Base-by-base conservation (phyloP, 2,888 invertebrate genomes). In the Acronicta alni region DNA sequence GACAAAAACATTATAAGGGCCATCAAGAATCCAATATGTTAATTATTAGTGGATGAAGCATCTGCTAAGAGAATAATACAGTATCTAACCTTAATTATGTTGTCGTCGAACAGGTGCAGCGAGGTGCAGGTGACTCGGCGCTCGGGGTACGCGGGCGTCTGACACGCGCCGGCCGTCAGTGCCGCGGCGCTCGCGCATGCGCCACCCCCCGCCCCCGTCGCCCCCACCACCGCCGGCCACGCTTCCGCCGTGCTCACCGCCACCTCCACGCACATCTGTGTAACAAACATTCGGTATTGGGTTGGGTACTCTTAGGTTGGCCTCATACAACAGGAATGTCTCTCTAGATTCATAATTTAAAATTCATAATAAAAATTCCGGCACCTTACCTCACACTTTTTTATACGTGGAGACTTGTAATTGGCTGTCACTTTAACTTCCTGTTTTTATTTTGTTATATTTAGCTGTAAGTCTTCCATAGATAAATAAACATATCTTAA, bases 191-290 rank as follows among this genome's bases (percentile, higher is more conserved):
- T 9, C 7, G 26, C 3, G 26, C 26, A 9, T 9, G 26, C 26
- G 9, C 26, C 26, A 2, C 26, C 26, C 26, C 1, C 26, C 1
- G 9, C 26, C 26, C 26, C 20, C 7, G 49, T 43, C 3, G 4
- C 12, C 8, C 53, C 20, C 30, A 16, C 9, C 32, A 14, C 10
- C 6, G 9, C 1, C 0, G 85, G 85, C 79, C 85, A 83, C 49
- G 57, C 66, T 6, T 80, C 77, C 3, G 44, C 26, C 2, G 86
- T 73, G 3, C 47, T 52, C 32, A 88, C 52, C 23, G 62, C 44
- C 41, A 85, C 80, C 62, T 87, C 88, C 38, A 81, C 80, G 30
- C 81, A 84, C 47, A 89, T 38, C 89, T 89, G 64, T 7, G 37
- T n/a, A 18, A 12, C 10, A 38, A 5, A 16, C 1, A 16, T 16